phyloP scores from a whole-genome alignment of 2,797 vertebrate species.

The Diplodus sargus region DNA sequence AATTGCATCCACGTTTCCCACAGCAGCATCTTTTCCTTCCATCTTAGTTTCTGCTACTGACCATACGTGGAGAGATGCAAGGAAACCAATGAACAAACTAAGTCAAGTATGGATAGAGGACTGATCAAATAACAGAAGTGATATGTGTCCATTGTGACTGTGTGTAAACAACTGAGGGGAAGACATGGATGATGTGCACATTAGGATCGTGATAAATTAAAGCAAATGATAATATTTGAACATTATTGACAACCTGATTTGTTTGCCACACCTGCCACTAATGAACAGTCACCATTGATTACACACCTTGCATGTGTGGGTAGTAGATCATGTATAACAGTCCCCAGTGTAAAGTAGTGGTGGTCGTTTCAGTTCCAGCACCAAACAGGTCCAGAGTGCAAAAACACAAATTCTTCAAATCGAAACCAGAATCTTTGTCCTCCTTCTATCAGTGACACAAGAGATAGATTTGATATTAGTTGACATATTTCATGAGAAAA shows the following conservation, averaged over 20 bases:
- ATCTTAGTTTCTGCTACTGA: too few species aligned
- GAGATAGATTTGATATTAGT: background rate
- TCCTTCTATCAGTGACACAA: constrained; percentile 39
- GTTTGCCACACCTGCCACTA: too few species aligned
- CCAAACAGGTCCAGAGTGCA: constrained; percentile 81
- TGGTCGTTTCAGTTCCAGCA: constrained; percentile 83
- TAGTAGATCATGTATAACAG: constrained; percentile 86
- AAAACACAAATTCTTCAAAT: constrained; percentile 71
- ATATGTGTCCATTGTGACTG: background rate
- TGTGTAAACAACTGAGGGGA: background rate
- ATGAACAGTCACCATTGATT: too few species aligned
- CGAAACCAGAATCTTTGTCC: constrained; percentile 79
- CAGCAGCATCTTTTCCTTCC: too few species aligned
- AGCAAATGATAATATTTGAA: too few species aligned
- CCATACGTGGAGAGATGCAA: too few species aligned
- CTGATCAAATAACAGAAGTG: too few species aligned
- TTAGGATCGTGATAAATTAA: too few species aligned
- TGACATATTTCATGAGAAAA: background rate
- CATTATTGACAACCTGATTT: too few species aligned
- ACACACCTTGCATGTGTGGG: constrained; percentile 86
- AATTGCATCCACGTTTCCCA: too few species aligned
- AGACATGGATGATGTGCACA: background rate
- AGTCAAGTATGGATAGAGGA: too few species aligned
- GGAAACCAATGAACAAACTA: too few species aligned
- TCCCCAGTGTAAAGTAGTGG: constrained; percentile 86